phyloP scores from a whole-genome alignment of 2,888 invertebrate species.

The Thymelicus acteon region DNA sequence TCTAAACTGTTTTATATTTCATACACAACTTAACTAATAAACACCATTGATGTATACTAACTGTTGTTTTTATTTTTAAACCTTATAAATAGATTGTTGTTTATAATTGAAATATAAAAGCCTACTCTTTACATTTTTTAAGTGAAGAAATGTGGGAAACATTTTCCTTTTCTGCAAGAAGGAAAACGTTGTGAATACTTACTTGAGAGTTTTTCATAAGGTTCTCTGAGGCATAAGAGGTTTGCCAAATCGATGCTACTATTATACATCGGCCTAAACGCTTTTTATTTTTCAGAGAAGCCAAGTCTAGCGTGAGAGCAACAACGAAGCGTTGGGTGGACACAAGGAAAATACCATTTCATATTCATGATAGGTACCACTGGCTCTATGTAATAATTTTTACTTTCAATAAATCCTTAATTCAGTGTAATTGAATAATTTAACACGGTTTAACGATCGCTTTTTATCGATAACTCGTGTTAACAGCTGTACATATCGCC shows the following conservation, averaged over 20 bases:
- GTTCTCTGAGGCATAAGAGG: not conserved
- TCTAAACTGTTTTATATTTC: conserved; percentile 56
- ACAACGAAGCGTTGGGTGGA: no score
- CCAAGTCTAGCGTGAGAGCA: no score
- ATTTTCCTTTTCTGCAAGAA: not conserved
- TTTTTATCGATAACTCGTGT: no score
- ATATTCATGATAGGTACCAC: no score
- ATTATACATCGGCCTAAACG: not conserved
- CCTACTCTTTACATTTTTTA: not conserved
- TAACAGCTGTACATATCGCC: no score
- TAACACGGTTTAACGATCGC: no score
- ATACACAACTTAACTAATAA: conserved; percentile 57
- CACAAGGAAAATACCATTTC: no score
- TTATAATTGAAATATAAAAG: not conserved
- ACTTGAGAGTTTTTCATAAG: not conserved
- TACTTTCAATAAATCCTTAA: no score
- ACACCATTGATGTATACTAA: conserved; percentile 62
- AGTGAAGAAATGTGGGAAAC: not conserved
- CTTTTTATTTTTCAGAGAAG: not conserved
- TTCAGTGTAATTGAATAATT: no score
- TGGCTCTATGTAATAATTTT: no score
- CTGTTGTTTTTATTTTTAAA: conserved; percentile 47
- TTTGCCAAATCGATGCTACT: not conserved
- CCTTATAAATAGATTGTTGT: not conserved
- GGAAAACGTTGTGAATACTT: conserved; percentile 1